phyloP scores from a whole-genome alignment of 2,888 invertebrate genomes.

The Chorisops tibialis region DNA sequence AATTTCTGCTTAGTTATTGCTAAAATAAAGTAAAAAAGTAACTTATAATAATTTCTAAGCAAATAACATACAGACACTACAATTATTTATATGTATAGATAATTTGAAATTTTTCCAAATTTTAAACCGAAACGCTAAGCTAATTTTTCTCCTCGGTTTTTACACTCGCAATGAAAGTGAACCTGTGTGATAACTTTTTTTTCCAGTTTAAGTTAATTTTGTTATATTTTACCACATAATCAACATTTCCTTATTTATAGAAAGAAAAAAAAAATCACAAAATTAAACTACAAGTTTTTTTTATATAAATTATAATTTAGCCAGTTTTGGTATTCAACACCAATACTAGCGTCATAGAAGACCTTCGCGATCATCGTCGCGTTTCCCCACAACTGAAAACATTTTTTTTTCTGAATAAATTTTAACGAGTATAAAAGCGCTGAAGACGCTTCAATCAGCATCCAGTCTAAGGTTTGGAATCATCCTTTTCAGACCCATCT shows the following conservation, averaged over 20 bases:
- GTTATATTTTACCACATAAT: neutral
- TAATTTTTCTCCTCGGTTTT: too few species aligned
- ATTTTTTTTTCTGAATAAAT: slow-evolving; percentile 18
- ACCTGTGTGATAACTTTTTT: slow-evolving; percentile 2
- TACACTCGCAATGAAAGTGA: slow-evolving; percentile 8
- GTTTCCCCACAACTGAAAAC: slow-evolving; percentile 13
- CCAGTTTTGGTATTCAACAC: slow-evolving; percentile 12
- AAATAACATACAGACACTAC: too few species aligned
- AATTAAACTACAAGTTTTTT: slow-evolving; percentile 7
- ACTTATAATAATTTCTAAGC: too few species aligned
- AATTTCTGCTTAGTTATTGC: too few species aligned
- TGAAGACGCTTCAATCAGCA: slow-evolving; percentile 21
- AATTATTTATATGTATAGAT: too few species aligned
- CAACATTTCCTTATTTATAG: slow-evolving; percentile 17
- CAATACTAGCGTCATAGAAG: slow-evolving; percentile 21
- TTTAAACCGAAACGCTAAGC: too few species aligned
- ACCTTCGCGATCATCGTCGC: slow-evolving; percentile 20
- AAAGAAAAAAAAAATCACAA: neutral
- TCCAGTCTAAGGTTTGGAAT: slow-evolving; percentile 25
- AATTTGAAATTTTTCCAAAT: too few species aligned
- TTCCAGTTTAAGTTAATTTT: neutral
- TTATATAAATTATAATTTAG: neutral
- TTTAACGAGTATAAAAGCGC: slow-evolving; percentile 23
- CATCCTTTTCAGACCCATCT: slow-evolving; percentile 26
- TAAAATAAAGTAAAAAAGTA: too few species aligned